Conservation (phyloP, 2,888 invertebrate genomes). For the Punctoribates punctum region DNA sequence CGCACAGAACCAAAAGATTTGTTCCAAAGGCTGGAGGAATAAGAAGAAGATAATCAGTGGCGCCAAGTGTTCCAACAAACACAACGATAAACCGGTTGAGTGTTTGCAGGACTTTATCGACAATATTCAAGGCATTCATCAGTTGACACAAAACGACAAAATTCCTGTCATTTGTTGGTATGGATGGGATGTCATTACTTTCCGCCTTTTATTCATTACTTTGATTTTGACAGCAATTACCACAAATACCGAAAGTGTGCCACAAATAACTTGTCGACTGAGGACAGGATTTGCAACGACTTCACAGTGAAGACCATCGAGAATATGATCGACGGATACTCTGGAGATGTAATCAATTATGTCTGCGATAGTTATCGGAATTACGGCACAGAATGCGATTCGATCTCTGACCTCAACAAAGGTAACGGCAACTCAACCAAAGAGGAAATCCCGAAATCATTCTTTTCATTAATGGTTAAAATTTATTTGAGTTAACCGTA, state of each 20-base stretch:
- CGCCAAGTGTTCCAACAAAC: constrained; percentile 23
- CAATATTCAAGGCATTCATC: constrained; percentile 39
- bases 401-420: background rate
- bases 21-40: constrained; percentile 10
- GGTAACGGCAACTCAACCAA: constrained; percentile 3
- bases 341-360: constrained; percentile 40
- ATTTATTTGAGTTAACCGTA: constrained; percentile 37
- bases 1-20: constrained; percentile 26
- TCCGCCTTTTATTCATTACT: background rate
- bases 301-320: background rate
- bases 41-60: background rate
- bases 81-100: background rate
- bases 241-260: constrained; percentile 30
- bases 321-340: constrained; percentile 30
- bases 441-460: constrained; percentile 36
- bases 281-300: background rate
- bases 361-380: constrained; percentile 33
- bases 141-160: constrained; percentile 37
- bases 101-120: constrained; percentile 29
- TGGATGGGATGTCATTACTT: background rate
- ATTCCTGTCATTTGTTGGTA: constrained; percentile 41
- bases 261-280: background rate
- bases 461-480: constrained; percentile 42
- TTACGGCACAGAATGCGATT: background rate
- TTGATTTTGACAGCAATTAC: constrained; percentile 20